Base-by-base conservation (phyloP, 2,113 vertebrate genomes). In the Psilopsiagon aymara region DNA sequence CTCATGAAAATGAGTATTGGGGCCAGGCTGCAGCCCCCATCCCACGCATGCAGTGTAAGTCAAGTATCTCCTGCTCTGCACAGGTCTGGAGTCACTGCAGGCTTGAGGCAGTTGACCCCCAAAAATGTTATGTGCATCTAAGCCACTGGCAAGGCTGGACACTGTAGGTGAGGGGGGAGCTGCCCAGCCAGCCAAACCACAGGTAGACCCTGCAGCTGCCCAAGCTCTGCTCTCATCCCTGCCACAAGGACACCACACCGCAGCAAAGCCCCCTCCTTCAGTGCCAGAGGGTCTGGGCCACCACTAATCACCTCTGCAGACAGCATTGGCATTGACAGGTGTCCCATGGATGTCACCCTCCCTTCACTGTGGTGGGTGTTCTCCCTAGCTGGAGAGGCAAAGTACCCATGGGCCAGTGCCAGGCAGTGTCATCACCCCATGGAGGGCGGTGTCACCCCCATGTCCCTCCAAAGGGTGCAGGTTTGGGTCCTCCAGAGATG, bases 41-140 rank as follows among this genome's bases (percentile, higher is more conserved):
- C 19, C 37, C 46, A 43, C 0, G 0, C 3, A 2, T 27, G 37
- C 5, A 2, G 15, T 41, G 31, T 44, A 35, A 85, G 23, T 31
- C 0, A 0, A 68, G 21, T 41, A 19, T 85, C 24, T 78, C 41
- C 19, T 35, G 1, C 46, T 60, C 37, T 33, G 28, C 23, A 33
- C 12, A 13, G 63, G 35, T 79, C 76, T 79, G 69, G 51, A 49
- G 25, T 44, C 7, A 1, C 33, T 78, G 49, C 21, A 41, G 21
- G 33, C 6, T 28, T 24, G 28, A 8, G 46, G 15, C 23, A 13
- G 0, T 41, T 37, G 14, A 28, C 12, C 14, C 37, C n/a, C 47
- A 49, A 66, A 86, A 86, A 19, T 43, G 25, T 53, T 18, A 13
- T 0, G 0, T 41, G 11, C 23, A 21, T 43, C 51, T 49, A 51